phyloP scores from a whole-genome alignment of 1,140 invertebrate genomes.

The Drosophila baimaii region DNA sequence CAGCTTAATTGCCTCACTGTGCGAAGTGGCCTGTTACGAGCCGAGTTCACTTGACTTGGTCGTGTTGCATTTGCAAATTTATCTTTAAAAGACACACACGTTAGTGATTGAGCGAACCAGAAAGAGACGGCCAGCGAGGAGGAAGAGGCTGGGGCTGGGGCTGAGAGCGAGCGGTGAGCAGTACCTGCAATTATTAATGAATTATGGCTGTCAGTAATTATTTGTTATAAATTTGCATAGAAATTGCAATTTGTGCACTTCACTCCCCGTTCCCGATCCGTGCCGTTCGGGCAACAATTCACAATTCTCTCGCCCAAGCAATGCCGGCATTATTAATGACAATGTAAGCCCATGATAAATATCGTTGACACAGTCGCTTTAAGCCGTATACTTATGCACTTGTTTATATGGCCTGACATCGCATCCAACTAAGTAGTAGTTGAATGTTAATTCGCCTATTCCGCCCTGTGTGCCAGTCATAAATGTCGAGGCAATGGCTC shows the following conservation, averaged over 20 bases:
- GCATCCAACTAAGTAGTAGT: conserved; percentile 38
- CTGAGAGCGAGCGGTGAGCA: conserved; percentile 33
- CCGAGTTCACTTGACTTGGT: conserved; percentile 42
- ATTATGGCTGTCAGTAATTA: conserved; percentile 83
- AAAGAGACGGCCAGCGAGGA: too few relatives aligned
- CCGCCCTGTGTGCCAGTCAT: conserved; percentile 33
- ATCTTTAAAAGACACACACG: conserved; percentile 63
- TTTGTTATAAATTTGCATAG: conserved; percentile 84
- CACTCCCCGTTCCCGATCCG: conserved; percentile 37
- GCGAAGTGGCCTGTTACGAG: conserved; percentile 43
- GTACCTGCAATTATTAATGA: conserved; percentile 81
- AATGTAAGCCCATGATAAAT: conserved; percentile 78
- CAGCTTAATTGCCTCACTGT: conserved; percentile 83
- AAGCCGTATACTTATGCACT: conserved; percentile 54
- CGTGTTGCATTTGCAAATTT: conserved; percentile 63
- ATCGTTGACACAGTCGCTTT: conserved; percentile 73
- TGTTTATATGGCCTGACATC: conserved; percentile 43
- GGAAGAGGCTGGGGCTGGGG: too few relatives aligned
- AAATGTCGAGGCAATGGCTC: conserved; percentile 40
- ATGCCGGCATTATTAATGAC: conserved; percentile 77
- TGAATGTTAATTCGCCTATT: conserved; percentile 41
- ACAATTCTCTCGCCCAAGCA: conserved; percentile 49
- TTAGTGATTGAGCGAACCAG: conserved; percentile 26
- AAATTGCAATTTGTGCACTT: conserved; percentile 82
- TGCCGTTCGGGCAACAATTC: conserved; percentile 24